Conservation (phyloP, 1,140 invertebrate genomes). For the Hetaerina americana region DNA sequence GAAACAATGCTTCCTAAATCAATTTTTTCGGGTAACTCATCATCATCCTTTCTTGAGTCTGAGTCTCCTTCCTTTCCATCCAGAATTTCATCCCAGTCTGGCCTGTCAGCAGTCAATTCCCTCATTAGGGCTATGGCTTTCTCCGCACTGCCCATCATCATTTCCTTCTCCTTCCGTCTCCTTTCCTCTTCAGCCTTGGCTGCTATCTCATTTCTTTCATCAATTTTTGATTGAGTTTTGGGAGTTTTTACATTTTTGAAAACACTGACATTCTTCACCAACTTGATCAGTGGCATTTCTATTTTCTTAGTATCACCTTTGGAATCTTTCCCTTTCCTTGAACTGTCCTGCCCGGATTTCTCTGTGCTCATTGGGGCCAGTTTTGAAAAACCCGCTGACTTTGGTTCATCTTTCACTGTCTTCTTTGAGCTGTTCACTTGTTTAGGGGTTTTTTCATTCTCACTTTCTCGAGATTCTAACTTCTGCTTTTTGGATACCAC, state of each 20-base stretch:
- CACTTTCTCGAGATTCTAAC: too few relatives aligned
- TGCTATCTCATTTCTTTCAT: not conserved
- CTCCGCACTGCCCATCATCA: not conserved
- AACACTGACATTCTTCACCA: too few relatives aligned
- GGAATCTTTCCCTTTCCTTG: not conserved
- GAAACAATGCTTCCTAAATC: too few relatives aligned
- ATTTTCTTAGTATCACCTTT: not conserved
- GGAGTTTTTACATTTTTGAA: too few relatives aligned
- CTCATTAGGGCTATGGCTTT: not conserved
- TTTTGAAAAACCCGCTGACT: not conserved
- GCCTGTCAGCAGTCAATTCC: not conserved
- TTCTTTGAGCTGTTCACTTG: not conserved
- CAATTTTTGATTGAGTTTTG: not conserved
- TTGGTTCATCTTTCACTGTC: not conserved
- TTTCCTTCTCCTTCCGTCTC: not conserved
- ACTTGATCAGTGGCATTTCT: too few relatives aligned
- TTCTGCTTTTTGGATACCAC: too few relatives aligned
- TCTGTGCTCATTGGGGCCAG: too few relatives aligned
- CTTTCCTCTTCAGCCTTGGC: not conserved
- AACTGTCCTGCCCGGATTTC: too few relatives aligned
- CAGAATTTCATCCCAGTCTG: not conserved
- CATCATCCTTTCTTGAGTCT: not conserved
- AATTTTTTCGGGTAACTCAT: too few relatives aligned
- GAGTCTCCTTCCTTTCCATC: not conserved
- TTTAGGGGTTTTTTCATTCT: too few relatives aligned